phyloP scores from a whole-genome alignment of 1,140 invertebrate genomes.

The Adoxophyes honmai region DNA sequence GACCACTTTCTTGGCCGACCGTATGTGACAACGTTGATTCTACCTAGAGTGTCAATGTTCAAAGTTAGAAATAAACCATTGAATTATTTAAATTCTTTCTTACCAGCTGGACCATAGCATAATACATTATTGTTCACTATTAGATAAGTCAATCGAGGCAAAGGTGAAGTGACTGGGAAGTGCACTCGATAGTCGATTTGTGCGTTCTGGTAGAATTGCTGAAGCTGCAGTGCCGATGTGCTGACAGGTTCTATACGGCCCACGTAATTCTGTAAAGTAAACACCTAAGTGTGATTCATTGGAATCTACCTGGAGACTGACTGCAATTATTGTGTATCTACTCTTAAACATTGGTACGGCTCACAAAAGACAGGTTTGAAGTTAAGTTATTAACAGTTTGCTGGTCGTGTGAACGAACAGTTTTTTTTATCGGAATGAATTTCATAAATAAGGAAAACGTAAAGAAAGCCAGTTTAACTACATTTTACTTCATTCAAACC shows the following conservation, averaged over 20 bases:
- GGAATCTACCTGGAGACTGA: too few species aligned
- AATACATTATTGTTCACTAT: constrained; percentile 43
- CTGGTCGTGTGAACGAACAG: neutral
- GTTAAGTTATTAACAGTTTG: neutral
- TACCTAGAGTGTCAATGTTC: too few species aligned
- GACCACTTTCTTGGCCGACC: too few species aligned
- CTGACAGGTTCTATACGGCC: constrained; percentile 40
- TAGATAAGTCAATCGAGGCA: constrained; percentile 40
- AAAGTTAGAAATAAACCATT: too few species aligned
- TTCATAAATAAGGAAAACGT: constrained; percentile 6
- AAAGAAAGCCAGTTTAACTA: constrained; percentile 1
- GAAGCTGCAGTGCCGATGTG: constrained; percentile 24
- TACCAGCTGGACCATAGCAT: constrained; percentile 51
- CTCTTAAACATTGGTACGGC: too few species aligned
- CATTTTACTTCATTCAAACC: neutral
- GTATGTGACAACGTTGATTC: too few species aligned
- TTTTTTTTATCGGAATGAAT: too few species aligned
- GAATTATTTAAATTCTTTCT: constrained; percentile 4
- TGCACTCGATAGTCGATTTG: constrained; percentile 41
- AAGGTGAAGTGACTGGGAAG: constrained; percentile 50
- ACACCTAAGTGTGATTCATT: too few species aligned
- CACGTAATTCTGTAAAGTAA: constrained; percentile 45
- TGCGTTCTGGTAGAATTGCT: constrained; percentile 38
- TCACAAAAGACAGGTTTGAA: neutral
- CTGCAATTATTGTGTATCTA: too few species aligned